phyloP scores from a whole-genome alignment of 1,140 invertebrate species.

The Drosophila seguyi region DNA sequence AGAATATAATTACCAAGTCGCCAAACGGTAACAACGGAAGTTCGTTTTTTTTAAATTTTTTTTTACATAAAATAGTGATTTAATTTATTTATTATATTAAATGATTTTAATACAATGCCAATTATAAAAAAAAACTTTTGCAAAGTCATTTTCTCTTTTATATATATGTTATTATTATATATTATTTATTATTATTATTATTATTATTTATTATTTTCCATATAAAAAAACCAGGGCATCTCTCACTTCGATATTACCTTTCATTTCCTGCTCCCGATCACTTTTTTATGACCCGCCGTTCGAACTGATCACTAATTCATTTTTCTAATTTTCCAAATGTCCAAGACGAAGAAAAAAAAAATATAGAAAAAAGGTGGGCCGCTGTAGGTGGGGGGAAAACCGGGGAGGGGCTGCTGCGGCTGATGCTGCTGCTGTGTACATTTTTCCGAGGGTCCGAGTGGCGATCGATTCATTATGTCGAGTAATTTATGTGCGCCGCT shows the following conservation, averaged over 20 bases:
- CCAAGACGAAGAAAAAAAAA: constrained; percentile 33
- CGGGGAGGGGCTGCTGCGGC: neutral
- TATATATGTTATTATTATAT: too few species aligned
- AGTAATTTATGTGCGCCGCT: constrained; percentile 70
- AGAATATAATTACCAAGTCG: neutral
- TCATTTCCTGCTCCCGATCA: constrained; percentile 2
- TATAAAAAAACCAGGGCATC: neutral
- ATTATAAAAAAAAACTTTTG: too few species aligned
- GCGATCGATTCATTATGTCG: constrained; percentile 68
- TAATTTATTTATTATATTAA: neutral
- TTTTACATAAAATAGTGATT: neutral
- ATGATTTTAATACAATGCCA: neutral
- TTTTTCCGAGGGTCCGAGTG: constrained; percentile 22
- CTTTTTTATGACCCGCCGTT: constrained; percentile 25
- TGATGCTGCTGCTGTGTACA: neutral
- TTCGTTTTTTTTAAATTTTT: neutral
- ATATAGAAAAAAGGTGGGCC: constrained; percentile 27
- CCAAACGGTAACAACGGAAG: neutral
- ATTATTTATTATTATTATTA: too few species aligned
- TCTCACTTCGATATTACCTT: neutral
- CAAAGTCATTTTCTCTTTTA: too few species aligned
- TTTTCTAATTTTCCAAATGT: constrained; percentile 78
- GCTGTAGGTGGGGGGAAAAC: constrained; percentile 19
- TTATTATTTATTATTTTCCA: too few species aligned
- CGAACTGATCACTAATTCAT: constrained; percentile 68